A percentile compares a stretch with the other conserved stretches of the same genome.
Conservation (phyloP, 2,113 vertebrate species). For the Brienomyrus brachyistius region DNA sequence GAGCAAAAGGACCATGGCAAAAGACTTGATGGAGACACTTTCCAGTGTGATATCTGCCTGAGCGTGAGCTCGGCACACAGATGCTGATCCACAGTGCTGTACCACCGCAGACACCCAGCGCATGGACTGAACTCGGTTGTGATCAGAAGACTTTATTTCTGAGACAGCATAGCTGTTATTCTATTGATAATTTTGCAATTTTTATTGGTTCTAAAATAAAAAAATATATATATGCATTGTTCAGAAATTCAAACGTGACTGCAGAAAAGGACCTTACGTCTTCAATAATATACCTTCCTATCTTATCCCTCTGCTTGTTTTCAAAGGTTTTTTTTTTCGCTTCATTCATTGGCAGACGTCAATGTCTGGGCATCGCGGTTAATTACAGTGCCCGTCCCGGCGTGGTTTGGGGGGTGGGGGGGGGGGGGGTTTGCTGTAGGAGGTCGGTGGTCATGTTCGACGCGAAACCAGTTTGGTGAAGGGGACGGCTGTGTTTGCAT, state of each 20-base stretch:
- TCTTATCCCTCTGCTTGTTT: background rate
- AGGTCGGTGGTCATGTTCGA: background rate
- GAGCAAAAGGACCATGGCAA: constrained; percentile 41
- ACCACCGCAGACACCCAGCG: constrained; percentile 56
- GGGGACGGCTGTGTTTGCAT: background rate
- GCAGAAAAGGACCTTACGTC: constrained; percentile 48
- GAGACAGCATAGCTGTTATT: constrained; percentile 60
- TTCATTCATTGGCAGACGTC: background rate
- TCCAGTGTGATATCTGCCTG: constrained; percentile 41
- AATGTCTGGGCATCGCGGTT: background rate
- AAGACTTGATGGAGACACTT: constrained; percentile 47
- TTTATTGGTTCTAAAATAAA: constrained; percentile 48
- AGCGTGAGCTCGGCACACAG: constrained; percentile 51
- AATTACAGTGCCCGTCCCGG: background rate
- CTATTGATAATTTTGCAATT: constrained; percentile 60
- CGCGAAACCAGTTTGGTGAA: background rate
- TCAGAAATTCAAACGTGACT: constrained; percentile 49
- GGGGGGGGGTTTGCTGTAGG: background rate
- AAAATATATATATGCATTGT: constrained; percentile 46
- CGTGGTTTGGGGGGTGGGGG: background rate
- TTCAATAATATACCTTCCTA: background rate
- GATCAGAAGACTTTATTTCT: constrained; percentile 65
- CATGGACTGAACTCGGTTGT: constrained; percentile 57
- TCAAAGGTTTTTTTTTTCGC: background rate
- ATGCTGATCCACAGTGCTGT: constrained; percentile 60